Base-by-base conservation (phyloP, 2,113 vertebrate genomes). In the Phaethon lepturus region DNA sequence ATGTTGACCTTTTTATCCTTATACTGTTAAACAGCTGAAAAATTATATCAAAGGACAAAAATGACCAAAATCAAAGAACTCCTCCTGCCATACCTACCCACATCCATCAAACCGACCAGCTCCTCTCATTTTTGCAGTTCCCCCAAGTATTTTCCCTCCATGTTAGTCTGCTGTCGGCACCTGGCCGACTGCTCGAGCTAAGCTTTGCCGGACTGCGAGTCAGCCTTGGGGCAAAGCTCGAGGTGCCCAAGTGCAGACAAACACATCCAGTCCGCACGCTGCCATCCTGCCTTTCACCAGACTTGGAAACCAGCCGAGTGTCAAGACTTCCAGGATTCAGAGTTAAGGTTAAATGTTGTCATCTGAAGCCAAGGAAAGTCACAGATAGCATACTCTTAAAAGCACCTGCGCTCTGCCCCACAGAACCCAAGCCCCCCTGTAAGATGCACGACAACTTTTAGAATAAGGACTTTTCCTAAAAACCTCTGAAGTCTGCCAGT, bases 151-250 rank as follows among this genome's bases (percentile, higher is more conserved):
- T 22, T 17, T 5, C 16, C 47, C 7, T 13, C 11, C 0, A 1
- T 4, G 2, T 18, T 20, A 28, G 17, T 15, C 4, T 16, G 55
- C 3, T 3, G 31, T 4, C 5, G 0, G 26, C 2, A 0, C 13
- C 14, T 4, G 23, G 19, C 25, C 2, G 2, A 23, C 15, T 6
- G 16, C 66, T 52, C 0, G 1, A 81, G 64, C 18, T 33, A 14
- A 5, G 29, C 42, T 19, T 12, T 1, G 0, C 17, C 2, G 2
- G 12, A 3, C 45, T 4, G 31, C 3, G 15, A 44, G 28, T 28
- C 38, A 42, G 42, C 47, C n/a, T 2, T 1, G 6, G n/a, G 49
- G 29, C 5, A 6, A 52, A 44, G 50, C 45, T 26, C 1, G 0
- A 78, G 52, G 44, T 42, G 44, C 28, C 50, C n/a, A 8, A 28